Evolutionary conservation across 1,140 invertebrate species (phyloP), one percentile per base, ranked within the genome.

Genomic region (Anthonomus grandis): DNA sequence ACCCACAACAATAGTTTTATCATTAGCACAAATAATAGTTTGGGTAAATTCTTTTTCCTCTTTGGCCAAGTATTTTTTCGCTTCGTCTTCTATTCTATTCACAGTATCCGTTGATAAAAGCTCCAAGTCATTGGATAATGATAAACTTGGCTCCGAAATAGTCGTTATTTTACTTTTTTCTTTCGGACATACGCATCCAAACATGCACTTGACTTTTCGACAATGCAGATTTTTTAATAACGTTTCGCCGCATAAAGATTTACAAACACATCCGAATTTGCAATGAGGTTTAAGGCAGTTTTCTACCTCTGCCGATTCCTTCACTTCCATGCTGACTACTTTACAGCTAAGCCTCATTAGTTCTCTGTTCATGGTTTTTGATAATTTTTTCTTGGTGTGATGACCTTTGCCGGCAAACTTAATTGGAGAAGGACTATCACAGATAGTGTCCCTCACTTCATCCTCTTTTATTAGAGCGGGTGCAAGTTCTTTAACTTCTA

Each of bases 251-350:
- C 61, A 31, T 10, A 78, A 62, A 57, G 73, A 77, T n/a, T 67
- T 65, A 60, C 78, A 79, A 4, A 79, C 65, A 58, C 78, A 79
- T 1, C 77, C 78, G 6, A 78, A 59, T 50, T 58, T 60, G 60
- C 77, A 79, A 56, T 63, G 72, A 21, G 64, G 59, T 45, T 75
- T 71, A 3, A 44, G 52, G 60, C 76, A 78, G 15, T 25, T 41
- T 42, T 54, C 42, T 37, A 13, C 10, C 13, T 34, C 31, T 2
- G 31, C 64, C 58, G 45, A 57, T 44, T 25, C 60, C 55, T 27
- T 64, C 19, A 70, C 59, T 13, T 67, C 63, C 17, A 75, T 60
- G 41, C 70, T 70, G 6, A 76, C 67, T 19, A 76, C 64, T 60
- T 74, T 74, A 18, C 73, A 71, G 59, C 70, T 73, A 15, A 77